A percentile compares a stretch with the other conserved stretches of the same genome.
These are phyloP conservation scores for Colostygia pectinataria DNA, from an alignment of 2,888 invertebrate genomes.

Conservation along the genomic window DNA sequence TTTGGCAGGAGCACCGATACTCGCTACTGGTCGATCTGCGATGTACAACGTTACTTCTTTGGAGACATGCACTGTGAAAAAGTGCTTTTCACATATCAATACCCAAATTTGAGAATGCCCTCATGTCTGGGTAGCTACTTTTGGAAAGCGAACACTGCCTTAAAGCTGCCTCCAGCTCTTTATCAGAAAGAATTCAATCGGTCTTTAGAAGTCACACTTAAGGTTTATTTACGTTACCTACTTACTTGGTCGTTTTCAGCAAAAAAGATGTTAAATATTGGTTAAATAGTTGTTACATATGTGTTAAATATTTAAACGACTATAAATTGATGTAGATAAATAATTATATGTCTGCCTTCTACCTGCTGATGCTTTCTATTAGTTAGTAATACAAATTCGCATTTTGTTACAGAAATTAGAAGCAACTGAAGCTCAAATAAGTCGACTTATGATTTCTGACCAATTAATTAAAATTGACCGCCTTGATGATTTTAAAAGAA, in stretches of 20 bases:
- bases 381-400: too few species aligned
- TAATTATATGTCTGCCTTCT: too few species aligned
- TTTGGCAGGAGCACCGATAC: conserved; percentile 53
- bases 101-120: conserved; percentile 61
- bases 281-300: too few species aligned
- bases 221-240: conserved; percentile 50
- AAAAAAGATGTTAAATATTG: too few species aligned
- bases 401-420: conserved; percentile 59
- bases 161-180: conserved; percentile 48
- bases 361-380: too few species aligned
- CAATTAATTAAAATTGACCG: conserved; percentile 59
- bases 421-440: conserved; percentile 51
- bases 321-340: too few species aligned
- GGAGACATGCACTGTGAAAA: conserved; percentile 64
- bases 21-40: conserved; percentile 65
- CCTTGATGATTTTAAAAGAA: conserved; percentile 59
- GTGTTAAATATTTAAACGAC: too few species aligned
- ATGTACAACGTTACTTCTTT: conserved; percentile 64
- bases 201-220: conserved; percentile 58
- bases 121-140: conserved; percentile 52
- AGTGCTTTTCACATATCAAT: conserved; percentile 64
- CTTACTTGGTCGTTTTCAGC: too few species aligned
- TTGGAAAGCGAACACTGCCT: conserved; percentile 59
- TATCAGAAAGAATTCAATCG: conserved; percentile 57
- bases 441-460: conserved; percentile 61